Conservation (phyloP, 92 coral and sea anemone genomes). For the Porites rus region DNA sequence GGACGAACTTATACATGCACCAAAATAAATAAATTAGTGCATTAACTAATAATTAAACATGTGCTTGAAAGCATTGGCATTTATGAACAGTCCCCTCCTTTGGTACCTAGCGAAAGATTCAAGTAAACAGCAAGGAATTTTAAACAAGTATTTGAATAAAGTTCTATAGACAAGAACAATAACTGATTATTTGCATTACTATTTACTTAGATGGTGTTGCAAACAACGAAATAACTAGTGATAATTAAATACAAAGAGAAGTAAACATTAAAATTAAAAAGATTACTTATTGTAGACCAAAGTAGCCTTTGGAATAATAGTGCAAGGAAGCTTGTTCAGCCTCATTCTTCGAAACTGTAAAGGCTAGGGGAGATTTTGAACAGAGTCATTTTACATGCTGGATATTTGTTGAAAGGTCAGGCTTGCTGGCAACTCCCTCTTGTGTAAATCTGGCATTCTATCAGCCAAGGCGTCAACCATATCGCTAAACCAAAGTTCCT, state of each 20-base stretch:
- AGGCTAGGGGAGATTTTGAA: slow-evolving; percentile 9
- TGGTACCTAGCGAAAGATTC: too few species aligned
- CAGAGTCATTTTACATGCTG: slow-evolving; percentile 20
- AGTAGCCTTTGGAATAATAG: slow-evolving; percentile 38
- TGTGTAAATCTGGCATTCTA: slow-evolving; percentile 29
- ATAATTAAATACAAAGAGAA: neutral
- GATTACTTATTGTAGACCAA: neutral
- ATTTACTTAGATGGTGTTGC: neutral
- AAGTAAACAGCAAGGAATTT: too few species aligned
- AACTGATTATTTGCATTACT: too few species aligned
- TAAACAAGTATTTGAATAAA: too few species aligned
- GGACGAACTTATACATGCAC: slow-evolving; percentile 39
- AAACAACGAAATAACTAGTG: neutral
- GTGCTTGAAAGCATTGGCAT: neutral
- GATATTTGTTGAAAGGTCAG: slow-evolving; percentile 7
- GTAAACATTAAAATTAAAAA: neutral
- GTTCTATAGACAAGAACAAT: too few species aligned
- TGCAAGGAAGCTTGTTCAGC: neutral
- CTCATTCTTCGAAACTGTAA: slow-evolving; percentile 38
- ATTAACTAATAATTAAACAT: neutral
- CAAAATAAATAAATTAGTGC: too few species aligned
- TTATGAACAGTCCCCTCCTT: too few species aligned
- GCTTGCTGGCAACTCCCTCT: slow-evolving; percentile 45
- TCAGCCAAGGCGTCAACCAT: slow-evolving; percentile 24
- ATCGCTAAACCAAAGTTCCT: slow-evolving; percentile 36